Conservation (phyloP, 2,797 vertebrate genomes). For the Hylomyscus alleni region DNA sequence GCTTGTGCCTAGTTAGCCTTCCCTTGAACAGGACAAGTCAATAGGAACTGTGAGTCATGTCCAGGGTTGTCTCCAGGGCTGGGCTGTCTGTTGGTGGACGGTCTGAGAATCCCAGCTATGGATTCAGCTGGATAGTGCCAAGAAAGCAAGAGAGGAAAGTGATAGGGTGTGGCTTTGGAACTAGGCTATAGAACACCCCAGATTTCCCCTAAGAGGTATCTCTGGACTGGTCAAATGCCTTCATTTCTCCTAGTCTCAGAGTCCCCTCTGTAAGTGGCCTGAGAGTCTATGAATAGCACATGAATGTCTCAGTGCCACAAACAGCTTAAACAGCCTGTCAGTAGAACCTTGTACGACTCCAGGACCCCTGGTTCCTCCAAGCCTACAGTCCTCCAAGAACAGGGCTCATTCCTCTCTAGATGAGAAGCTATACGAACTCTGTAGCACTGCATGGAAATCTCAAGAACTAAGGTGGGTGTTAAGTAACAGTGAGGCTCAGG, state of each 20-base stretch:
- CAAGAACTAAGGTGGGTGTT: background rate
- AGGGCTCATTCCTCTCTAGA: background rate
- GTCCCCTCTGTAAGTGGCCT: background rate
- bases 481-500: background rate
- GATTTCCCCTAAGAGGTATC: background rate
- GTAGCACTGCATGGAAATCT: background rate
- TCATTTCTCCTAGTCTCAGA: background rate
- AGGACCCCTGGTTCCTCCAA: background rate
- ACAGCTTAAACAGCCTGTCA: rapidly evolving
- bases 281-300: too few species aligned
- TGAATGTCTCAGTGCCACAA: background rate
- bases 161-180: background rate
- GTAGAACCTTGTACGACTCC: background rate
- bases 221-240: background rate
- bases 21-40: background rate
- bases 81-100: too few species aligned
- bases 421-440: background rate
- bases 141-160: background rate
- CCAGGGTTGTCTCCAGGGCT: background rate
- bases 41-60: background rate
- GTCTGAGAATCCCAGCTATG: background rate
- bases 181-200: background rate
- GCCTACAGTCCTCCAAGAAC: background rate
- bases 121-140: background rate
- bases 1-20: background rate